phyloP scores from a whole-genome alignment of 2,113 vertebrate species.

The Motacilla alba region DNA sequence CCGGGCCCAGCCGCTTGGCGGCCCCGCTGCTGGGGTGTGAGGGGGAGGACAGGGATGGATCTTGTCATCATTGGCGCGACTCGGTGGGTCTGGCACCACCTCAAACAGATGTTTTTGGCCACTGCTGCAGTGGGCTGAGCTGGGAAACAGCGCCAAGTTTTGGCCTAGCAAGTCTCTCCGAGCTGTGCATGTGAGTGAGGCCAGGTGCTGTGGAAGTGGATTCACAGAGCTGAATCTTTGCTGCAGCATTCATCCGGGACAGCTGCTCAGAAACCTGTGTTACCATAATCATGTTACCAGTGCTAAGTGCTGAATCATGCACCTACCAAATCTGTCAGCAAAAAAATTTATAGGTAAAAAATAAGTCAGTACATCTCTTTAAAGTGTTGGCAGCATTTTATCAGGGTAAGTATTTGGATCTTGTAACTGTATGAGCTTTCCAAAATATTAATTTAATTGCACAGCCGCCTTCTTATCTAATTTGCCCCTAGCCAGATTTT shows the following conservation, averaged over 20 bases:
- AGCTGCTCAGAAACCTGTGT: background rate
- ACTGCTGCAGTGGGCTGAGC: background rate
- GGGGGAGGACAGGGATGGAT: background rate
- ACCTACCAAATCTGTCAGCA: background rate
- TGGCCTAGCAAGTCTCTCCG: background rate
- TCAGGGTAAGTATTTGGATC: background rate
- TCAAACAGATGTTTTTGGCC: background rate
- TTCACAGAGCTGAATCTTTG: background rate
- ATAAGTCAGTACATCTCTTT: background rate
- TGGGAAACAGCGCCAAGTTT: background rate
- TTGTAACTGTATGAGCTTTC: background rate
- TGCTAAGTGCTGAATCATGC: background rate
- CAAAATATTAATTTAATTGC: slow-evolving; percentile 42
- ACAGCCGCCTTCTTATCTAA: slow-evolving; percentile 28
- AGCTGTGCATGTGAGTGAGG: background rate
- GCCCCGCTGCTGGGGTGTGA: background rate
- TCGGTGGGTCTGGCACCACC: background rate
- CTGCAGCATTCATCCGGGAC: background rate
- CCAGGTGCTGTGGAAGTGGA: background rate
- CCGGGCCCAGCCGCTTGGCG: background rate
- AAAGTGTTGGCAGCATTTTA: slow-evolving; percentile 14
- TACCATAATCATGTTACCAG: background rate
- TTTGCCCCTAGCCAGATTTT: slow-evolving; percentile 19
- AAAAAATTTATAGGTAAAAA: background rate
- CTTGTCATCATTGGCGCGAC: background rate